Evolutionary conservation across 1,140 invertebrate genomes (phyloP).

Genomic region (Diabrotica virgifera): DNA sequence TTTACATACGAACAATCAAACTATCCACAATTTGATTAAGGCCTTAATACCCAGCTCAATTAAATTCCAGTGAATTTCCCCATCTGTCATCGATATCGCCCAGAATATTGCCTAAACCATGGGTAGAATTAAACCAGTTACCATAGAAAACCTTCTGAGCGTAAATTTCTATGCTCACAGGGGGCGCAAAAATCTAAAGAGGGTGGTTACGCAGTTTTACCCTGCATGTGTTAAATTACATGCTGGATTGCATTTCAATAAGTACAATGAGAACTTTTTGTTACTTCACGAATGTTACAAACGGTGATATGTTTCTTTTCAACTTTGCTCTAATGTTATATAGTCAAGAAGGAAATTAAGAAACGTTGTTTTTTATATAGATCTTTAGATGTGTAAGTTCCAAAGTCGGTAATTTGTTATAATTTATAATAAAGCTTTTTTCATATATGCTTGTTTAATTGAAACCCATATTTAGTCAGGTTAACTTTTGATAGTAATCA

Average conservation of each 20-base stretch:
- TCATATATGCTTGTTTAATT: too few relatives aligned
- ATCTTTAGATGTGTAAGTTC: too few relatives aligned
- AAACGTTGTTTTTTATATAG: too few relatives aligned
- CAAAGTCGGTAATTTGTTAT: too few relatives aligned
- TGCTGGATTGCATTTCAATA: constrained; percentile 39
- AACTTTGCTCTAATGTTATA: too few relatives aligned
- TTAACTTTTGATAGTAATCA: too few relatives aligned
- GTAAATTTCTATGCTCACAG: constrained; percentile 39
- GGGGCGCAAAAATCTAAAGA: constrained; percentile 29
- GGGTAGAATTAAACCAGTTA: constrained; percentile 45
- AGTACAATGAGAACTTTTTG: constrained; percentile 22
- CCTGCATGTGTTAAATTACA: constrained; percentile 42
- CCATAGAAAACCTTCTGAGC: constrained; percentile 43
- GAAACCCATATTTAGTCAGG: too few relatives aligned
- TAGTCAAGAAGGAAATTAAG: too few relatives aligned
- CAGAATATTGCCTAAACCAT: constrained; percentile 45
- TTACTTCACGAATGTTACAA: constrained; percentile 18
- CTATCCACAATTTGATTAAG: constrained; percentile 26
- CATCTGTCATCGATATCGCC: constrained; percentile 48
- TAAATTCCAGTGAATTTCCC: constrained; percentile 31
- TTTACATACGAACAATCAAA: not conserved
- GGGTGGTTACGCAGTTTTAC: constrained; percentile 42
- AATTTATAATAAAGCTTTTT: too few relatives aligned
- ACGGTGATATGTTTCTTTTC: too few relatives aligned
- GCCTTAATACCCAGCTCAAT: constrained; percentile 11